These are phyloP conservation scores for Pseudomyrmex flavicornis DNA, from an alignment of 1,140 invertebrate species.

Conservation along the genomic window DNA sequence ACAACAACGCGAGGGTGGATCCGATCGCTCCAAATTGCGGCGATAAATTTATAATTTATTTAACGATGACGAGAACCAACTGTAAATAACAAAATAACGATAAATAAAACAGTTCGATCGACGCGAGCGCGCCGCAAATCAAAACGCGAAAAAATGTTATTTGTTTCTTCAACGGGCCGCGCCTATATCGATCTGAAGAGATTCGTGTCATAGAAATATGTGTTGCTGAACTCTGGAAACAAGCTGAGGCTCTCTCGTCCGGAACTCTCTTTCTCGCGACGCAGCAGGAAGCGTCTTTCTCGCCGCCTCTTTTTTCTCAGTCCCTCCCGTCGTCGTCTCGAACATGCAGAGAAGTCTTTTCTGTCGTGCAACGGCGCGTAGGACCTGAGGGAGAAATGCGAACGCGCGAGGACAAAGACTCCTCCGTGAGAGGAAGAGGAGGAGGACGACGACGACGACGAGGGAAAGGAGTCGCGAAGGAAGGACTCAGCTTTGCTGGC, in stretches of 20 bases:
- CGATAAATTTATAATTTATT: constrained; percentile 37
- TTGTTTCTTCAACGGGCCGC: neutral
- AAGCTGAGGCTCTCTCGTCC: constrained; percentile 36
- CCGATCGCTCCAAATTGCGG: neutral
- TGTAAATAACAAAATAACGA: constrained; percentile 34
- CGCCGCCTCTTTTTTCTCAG: constrained; percentile 36
- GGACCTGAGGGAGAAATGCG: constrained; percentile 30
- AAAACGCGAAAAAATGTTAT: constrained; percentile 18
- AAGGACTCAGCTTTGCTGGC: constrained; percentile 8
- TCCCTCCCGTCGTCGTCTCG: constrained; percentile 19
- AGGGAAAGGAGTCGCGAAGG: constrained; percentile 3
- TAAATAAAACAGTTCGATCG: constrained; percentile 22
- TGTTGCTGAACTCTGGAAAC: constrained; percentile 16
- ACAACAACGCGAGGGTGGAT: neutral
- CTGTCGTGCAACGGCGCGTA: constrained; percentile 48
- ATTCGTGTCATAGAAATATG: constrained; percentile 39
- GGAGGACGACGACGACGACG: neutral
- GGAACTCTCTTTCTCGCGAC: neutral
- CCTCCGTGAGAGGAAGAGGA: constrained; percentile 5
- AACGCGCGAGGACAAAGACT: constrained; percentile 59
- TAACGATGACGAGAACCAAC: neutral
- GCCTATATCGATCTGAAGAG: constrained; percentile 47
- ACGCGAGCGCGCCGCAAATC: constrained; percentile 5
- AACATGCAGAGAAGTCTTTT: constrained; percentile 66
- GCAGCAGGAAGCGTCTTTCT: constrained; percentile 28